Conservation (phyloP, 2,797 vertebrate species). For the Australoheros facetus region DNA sequence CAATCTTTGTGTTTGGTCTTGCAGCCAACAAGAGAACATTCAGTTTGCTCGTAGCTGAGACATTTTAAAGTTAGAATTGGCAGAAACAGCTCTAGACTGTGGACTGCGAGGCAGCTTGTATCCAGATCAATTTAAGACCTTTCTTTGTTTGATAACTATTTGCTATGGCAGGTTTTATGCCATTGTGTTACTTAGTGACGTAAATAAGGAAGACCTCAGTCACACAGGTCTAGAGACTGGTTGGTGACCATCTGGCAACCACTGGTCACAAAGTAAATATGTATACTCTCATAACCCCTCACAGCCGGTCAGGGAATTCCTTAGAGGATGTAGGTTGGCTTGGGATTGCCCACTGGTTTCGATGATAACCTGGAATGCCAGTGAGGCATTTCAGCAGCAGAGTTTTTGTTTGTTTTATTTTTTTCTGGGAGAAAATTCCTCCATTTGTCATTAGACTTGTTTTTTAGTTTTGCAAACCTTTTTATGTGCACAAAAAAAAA, state of each 20-base stretch:
- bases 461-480: background rate
- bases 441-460: no score
- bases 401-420: no score
- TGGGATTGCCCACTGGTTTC: background rate
- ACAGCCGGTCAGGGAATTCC: background rate
- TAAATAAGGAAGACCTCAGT: background rate
- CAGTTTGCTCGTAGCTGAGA: background rate
- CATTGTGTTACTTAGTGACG: background rate
- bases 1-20: background rate
- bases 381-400: no score
- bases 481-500: background rate
- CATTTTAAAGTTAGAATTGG: no score
- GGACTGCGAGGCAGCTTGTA: no score
- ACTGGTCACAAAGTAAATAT: background rate
- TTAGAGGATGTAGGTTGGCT: background rate
- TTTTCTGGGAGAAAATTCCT: no score
- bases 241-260: background rate
- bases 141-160: background rate
- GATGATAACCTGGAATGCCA: no score
- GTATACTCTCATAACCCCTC: background rate
- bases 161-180: background rate
- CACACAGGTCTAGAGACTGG: background rate
- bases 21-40: background rate
- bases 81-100: no score
- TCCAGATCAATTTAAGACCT: no score